These are phyloP conservation scores for Manduca sexta DNA, from an alignment of 1,140 invertebrate species.

Conservation along the genomic window DNA sequence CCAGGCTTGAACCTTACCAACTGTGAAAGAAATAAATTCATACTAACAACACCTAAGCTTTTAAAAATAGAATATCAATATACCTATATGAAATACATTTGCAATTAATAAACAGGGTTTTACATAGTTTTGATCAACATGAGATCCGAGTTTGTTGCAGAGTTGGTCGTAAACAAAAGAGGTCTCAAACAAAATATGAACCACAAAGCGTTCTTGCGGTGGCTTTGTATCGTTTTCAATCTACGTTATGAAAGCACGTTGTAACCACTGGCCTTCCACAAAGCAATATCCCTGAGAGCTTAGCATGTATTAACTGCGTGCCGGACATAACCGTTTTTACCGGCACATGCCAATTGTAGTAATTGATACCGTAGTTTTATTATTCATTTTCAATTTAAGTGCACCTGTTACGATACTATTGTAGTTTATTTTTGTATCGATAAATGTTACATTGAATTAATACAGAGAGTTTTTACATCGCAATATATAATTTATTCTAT, in stretches of 20 bases:
- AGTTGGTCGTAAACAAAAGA: slow-evolving; percentile 30
- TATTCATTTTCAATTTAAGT: too few relatives aligned
- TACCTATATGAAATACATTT: too few relatives aligned
- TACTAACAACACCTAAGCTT: too few relatives aligned
- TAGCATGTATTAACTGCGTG: slow-evolving; percentile 42
- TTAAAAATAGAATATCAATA: too few relatives aligned
- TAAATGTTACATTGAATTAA: too few relatives aligned
- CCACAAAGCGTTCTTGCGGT: slow-evolving; percentile 59
- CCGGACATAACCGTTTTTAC: background rate
- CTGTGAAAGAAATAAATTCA: too few relatives aligned
- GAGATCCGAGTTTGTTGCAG: slow-evolving; percentile 23
- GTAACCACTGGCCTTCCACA: slow-evolving; percentile 41
- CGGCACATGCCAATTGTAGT: background rate
- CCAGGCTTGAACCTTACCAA: too few relatives aligned
- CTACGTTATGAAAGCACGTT: slow-evolving; percentile 52
- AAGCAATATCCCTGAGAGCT: slow-evolving; percentile 57
- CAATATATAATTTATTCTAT: too few relatives aligned
- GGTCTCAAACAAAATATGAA: slow-evolving; percentile 47
- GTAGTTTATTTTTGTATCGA: too few relatives aligned
- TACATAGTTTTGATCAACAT: slow-evolving; percentile 16
- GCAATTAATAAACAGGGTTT: background rate
- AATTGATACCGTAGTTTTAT: too few relatives aligned
- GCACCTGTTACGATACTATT: too few relatives aligned
- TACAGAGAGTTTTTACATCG: too few relatives aligned
- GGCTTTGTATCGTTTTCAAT: slow-evolving; percentile 63